Base-by-base conservation (phyloP, 53 echinoderm and acorn worm genomes). In the Arbacia lixula region DNA sequence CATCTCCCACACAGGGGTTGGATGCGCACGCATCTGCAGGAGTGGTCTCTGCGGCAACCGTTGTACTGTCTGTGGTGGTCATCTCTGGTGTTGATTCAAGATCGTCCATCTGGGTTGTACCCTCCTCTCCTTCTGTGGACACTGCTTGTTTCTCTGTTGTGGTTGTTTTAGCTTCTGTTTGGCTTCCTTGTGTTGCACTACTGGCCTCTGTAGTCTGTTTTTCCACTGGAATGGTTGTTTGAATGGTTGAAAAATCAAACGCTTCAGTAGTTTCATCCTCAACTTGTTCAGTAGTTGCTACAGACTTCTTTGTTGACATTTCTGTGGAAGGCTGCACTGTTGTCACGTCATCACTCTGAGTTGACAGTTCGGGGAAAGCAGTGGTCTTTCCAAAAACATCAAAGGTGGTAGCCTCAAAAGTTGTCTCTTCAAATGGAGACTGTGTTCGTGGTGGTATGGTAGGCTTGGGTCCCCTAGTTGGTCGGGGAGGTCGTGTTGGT, bases 21-120 rank as follows among this genome's bases (percentile, higher is more conserved):
- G 20, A 46, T 17, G 50, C 17, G 32, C 82, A 81, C 33, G 82
- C 63, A 33, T 81, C 82, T 30, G 43, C 63, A 49, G 64, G n/a
- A 42, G 62, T 81, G 4, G 82, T 81, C 6, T 40, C 29, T 9
- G 14, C 38, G 6, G 60, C 33, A 31, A 52, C 52, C 52, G 74
- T 74, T 31, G 14, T 20, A 1, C 33, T 1, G 1, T 12, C 36
- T 31, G 29, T 74, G 4, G 74, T 74, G 30, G 35, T 20, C 33
- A 4, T 46, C 3, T 74, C 74, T n/a, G 32, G 30, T 14, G 74
- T 71, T 29, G 71, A 51, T 31, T 50, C 27, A 3, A 53, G 5
- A 74, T 74, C 53, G 3, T 27, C 21, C 5, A 31, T 61, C 5
- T 66, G 66, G 9, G 69, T 69, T 26, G 69, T 21, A 28, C 14